A percentile compares a stretch with the other conserved stretches of the same genome.
phyloP scores from a whole-genome alignment of 2,113 vertebrate species.

The Vimba vimba region DNA sequence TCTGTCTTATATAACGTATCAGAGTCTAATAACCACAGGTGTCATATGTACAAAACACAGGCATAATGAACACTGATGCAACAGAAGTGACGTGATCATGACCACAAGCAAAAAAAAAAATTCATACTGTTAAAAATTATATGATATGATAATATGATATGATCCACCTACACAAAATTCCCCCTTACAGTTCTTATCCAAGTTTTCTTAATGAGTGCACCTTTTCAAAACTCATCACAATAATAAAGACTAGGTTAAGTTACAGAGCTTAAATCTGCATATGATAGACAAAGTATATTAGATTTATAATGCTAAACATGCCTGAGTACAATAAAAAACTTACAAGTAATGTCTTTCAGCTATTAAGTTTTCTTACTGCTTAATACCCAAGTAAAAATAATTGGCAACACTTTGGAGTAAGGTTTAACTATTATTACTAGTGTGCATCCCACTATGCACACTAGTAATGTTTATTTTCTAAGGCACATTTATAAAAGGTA shows the following conservation, averaged over 20 bases:
- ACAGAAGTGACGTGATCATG: too few relatives aligned
- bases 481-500: too few relatives aligned
- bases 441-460: too few relatives aligned
- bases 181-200: too few relatives aligned
- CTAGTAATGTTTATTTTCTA: too few relatives aligned
- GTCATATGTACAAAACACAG: background rate
- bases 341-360: background rate
- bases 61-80: background rate
- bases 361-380: background rate
- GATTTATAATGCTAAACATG: background rate
- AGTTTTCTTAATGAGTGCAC: background rate
- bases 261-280: background rate
- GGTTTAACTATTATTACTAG: too few relatives aligned
- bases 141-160: background rate
- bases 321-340: background rate
- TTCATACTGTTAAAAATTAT: too few relatives aligned
- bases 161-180: slow-evolving; percentile 7
- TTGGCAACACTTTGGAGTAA: too few relatives aligned
- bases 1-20: background rate
- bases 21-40: background rate
- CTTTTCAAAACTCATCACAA: background rate
- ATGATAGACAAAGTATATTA: background rate
- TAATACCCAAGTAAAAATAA: background rate
- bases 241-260: background rate
- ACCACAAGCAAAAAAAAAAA: too few relatives aligned